Base-by-base conservation (phyloP, 2,888 invertebrate genomes). In the Petrolisthes manimaculis region DNA sequence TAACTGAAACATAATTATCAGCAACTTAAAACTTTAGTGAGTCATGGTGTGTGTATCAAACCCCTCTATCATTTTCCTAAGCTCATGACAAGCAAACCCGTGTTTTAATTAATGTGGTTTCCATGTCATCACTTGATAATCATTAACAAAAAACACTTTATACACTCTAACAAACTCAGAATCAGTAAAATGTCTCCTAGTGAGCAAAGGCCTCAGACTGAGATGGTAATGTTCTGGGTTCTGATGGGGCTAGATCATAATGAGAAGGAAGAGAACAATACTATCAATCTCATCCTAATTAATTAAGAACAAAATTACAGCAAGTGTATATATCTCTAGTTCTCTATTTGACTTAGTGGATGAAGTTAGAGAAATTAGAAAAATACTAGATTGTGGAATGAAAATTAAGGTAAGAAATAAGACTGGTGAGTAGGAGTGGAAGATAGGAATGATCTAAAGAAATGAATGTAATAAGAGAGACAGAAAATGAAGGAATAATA, bases 131-230 rank as follows among this genome's bases (percentile, higher is more conserved):
- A 37, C 37, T 37, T 37, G 37, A 37, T 37, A 37, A 37, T 37
- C 37, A 37, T 37, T 37, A 37, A 37, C 37, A 37, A 37, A 37
- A 37, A 37, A 37, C 37, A 37, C 37, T 37, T 37, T 37, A 37
- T 37, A 37, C 61, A 61, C 18, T 1, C 61, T 61, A 18, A 61
- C n/a, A 3, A 61, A 61, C 61, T 61, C 61, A 79, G 79, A 80
- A 80, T 55, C 56, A 80, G 80, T 54, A 54, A 37, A 54, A n/a
- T 55, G 0, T 55, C 54, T 79, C 51, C 79, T 80, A 55, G 9
- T 9, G 56, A 56, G 56, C 80, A 56, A 80, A 55, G 56, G 56
- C 80, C 54, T 56, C 80, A 55, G 80, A 14, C 24, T 14, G 14
- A 80, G 56, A 56, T 56, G 56, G 80, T 37, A 12, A 21, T 14